A percentile compares a stretch with the other conserved stretches of the same genome.
phyloP scores from a whole-genome alignment of 2,113 vertebrate genomes.

The Marmota monax region DNA sequence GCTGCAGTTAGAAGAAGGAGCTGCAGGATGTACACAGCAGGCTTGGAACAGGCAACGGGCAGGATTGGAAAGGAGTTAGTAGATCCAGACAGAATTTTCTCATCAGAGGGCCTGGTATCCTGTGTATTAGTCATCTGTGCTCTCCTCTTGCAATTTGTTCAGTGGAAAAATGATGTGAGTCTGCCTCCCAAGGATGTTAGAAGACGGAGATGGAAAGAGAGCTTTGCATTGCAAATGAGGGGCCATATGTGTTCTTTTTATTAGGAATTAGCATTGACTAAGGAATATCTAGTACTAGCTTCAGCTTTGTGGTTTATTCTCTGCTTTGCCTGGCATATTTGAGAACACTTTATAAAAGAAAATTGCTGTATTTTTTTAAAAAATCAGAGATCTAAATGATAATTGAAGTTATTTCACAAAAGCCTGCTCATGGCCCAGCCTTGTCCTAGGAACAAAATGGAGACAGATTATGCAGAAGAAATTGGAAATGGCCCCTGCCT shows the following conservation, averaged over 20 bases:
- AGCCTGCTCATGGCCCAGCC: neutral
- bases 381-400: neutral
- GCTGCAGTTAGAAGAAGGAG: neutral
- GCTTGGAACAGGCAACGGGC: neutral
- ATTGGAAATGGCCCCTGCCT: neutral
- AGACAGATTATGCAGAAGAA: neutral
- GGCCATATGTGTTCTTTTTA: neutral
- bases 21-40: rapidly evolving
- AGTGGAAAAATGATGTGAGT: neutral
- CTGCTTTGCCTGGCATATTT: neutral
- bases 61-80: neutral
- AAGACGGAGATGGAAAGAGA: neutral
- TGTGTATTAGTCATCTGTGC: neutral
- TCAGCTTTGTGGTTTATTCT: neutral
- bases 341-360: neutral
- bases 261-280: neutral
- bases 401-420: slow-evolving; percentile 4
- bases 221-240: slow-evolving; percentile 1
- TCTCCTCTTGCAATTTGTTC: neutral
- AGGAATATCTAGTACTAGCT: neutral
- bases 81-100: neutral
- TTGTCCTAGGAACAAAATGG: neutral
- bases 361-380: neutral
- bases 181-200: neutral
- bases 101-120: neutral